Conservation (phyloP, 1,140 invertebrate species). For the Procambarus clarkii region DNA sequence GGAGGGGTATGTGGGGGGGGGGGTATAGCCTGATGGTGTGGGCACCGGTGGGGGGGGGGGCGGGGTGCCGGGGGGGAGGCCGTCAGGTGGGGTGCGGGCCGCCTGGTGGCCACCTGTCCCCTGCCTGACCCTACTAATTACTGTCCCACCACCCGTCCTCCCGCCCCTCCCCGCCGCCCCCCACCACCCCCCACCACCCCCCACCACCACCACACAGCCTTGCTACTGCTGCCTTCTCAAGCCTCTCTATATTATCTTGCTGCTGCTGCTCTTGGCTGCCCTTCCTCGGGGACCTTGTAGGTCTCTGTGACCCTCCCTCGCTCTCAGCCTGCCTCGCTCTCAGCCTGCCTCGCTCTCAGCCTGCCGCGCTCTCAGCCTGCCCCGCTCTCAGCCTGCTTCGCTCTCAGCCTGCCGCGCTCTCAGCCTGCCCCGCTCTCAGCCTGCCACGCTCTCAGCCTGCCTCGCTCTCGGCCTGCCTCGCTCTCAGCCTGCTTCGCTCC, state of each 20-base stretch:
- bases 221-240: neutral
- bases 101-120: slow-evolving; percentile 33
- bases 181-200: no score
- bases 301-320: no score
- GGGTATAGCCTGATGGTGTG: neutral
- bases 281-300: no score
- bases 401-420: neutral
- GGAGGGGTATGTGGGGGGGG: neutral
- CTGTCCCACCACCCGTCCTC: neutral
- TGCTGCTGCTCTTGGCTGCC: neutral
- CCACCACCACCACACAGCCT: neutral
- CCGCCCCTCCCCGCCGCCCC: no score
- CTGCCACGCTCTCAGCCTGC: no score
- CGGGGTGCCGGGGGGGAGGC: slow-evolving; percentile 6
- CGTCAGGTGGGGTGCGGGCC: slow-evolving; percentile 41
- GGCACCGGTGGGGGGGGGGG: neutral
- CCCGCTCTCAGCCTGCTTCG: neutral
- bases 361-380: neutral
- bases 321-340: neutral
- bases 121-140: slow-evolving; percentile 49
- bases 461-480: no score
- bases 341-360: neutral
- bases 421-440: neutral
- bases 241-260: neutral
- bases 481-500: no score